Evolutionary conservation across 2,113 vertebrate genomes (phyloP).

Genomic region (Podarcis cretensis): DNA sequence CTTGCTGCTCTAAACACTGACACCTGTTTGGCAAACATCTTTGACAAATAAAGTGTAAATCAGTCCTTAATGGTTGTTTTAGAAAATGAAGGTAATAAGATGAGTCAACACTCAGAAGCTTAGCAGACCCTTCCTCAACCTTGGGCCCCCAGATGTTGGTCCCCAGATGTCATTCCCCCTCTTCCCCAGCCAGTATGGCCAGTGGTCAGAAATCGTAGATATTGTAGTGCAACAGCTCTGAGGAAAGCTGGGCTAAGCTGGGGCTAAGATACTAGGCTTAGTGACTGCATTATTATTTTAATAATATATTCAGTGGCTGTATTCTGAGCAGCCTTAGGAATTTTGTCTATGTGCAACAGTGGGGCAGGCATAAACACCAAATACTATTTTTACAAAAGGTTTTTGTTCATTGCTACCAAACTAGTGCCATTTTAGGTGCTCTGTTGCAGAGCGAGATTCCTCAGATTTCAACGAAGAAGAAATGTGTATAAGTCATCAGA

Average conservation of each 20-base stretch:
- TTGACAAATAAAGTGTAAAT: not conserved
- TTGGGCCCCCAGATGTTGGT: not conserved
- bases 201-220: not conserved
- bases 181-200: not conserved
- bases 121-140: not conserved
- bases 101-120: no score
- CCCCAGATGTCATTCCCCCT: not conserved
- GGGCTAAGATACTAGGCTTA: not conserved
- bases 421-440: conserved; percentile 42
- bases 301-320: not conserved
- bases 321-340: not conserved
- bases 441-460: conserved; percentile 40
- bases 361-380: not conserved
- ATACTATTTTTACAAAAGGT: not conserved
- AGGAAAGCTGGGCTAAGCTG: not conserved
- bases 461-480: conserved; percentile 51
- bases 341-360: not conserved
- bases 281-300: not conserved
- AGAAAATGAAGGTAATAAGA: not conserved
- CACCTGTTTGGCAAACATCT: not conserved
- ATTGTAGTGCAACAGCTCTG: not conserved
- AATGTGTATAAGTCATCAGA: conserved; percentile 47
- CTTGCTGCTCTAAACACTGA: not conserved
- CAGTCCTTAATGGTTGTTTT: not conserved
- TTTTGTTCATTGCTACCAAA: conserved; percentile 1